phyloP scores from a whole-genome alignment of 2,113 vertebrate genomes.

The Erythrocercus mccallii region DNA sequence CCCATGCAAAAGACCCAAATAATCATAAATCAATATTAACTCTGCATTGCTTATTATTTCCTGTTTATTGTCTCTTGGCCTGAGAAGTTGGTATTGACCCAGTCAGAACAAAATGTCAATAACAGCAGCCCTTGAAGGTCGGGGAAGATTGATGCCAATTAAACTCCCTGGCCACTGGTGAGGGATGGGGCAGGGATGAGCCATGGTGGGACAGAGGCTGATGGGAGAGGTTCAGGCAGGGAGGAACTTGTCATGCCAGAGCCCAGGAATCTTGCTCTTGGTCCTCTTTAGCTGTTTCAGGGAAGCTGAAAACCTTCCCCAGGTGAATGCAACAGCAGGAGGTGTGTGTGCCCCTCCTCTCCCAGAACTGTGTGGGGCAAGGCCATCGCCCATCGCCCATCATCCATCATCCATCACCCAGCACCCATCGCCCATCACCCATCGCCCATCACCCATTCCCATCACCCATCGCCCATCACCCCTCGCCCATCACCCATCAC shows the following conservation, averaged over 20 bases:
- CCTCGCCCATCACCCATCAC: no score
- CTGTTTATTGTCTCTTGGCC: constrained; percentile 44
- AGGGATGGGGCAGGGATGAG: neutral
- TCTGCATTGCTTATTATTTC: constrained; percentile 20
- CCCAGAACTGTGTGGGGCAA: rapidly evolving
- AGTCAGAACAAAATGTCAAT: constrained; percentile 23
- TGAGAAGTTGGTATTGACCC: constrained; percentile 46
- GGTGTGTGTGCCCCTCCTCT: neutral
- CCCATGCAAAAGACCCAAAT: constrained; percentile 28
- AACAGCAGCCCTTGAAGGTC: constrained; percentile 24
- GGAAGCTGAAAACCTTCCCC: neutral
- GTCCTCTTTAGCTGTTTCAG: neutral
- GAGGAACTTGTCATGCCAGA: rapidly evolving
- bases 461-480: neutral
- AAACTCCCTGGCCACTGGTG: neutral
- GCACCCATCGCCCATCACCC: no score
- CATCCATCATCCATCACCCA: no score
- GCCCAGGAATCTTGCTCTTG: neutral
- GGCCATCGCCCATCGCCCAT: neutral
- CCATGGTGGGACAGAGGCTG: rapidly evolving
- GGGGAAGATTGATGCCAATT: neutral
- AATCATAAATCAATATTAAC: constrained; percentile 55
- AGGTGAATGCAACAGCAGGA: neutral
- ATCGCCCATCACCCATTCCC: no score
- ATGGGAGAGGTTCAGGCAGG: neutral